A percentile compares a stretch with the other conserved stretches of the same genome.
phyloP scores from a whole-genome alignment of 2,888 invertebrate species.

The Ecdyonurus torrentis region DNA sequence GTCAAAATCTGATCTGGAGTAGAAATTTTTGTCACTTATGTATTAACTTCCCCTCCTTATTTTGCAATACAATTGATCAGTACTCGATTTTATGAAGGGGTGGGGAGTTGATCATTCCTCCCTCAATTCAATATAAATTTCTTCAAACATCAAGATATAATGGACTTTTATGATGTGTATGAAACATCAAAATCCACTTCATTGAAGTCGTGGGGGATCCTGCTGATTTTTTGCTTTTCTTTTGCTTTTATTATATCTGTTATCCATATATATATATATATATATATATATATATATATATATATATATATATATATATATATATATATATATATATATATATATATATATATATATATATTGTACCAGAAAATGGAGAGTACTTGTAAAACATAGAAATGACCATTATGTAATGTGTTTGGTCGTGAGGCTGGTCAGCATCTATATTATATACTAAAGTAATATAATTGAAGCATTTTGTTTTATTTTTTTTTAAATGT shows the following conservation, averaged over 20 bases:
- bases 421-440: background rate
- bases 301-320: no score
- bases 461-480: no score
- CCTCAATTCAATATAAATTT: background rate
- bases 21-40: background rate
- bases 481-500: no score
- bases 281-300: no score
- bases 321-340: no score
- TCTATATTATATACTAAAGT: background rate
- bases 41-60: background rate
- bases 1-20: background rate
- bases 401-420: background rate
- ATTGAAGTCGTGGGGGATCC: background rate
- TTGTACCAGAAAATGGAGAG: no score
- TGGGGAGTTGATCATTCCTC: background rate
- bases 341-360: no score
- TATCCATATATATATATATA: no score
- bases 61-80: background rate
- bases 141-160: background rate
- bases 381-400: background rate
- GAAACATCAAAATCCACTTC: background rate
- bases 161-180: background rate
- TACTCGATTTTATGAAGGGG: background rate
- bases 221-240: background rate
- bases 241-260: background rate